Conservation (phyloP, 2,113 vertebrate genomes). For the Myxocyprinus asiaticus region DNA sequence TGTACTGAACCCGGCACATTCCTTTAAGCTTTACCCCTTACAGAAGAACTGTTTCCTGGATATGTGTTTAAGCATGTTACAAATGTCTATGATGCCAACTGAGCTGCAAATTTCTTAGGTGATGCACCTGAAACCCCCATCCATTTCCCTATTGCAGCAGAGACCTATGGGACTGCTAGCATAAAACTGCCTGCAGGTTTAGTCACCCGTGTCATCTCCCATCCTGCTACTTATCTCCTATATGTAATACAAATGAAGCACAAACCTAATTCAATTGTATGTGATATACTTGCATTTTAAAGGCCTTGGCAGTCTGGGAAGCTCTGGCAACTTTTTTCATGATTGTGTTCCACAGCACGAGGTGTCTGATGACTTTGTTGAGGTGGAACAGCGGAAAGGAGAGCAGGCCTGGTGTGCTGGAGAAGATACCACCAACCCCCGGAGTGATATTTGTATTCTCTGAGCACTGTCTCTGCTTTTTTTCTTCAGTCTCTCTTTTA, state of each 20-base stretch:
- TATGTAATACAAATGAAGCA: constrained; percentile 55
- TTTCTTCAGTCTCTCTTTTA: neutral
- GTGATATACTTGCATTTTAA: constrained; percentile 49
- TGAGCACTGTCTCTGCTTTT: neutral
- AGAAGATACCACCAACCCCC: constrained; percentile 43
- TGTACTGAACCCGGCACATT: neutral
- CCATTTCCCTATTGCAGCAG: neutral
- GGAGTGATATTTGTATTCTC: constrained; percentile 31
- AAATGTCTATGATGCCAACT: constrained; percentile 38
- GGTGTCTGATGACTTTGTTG: constrained; percentile 29
- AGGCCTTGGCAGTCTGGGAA: neutral
- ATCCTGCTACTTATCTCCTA: constrained; percentile 41
- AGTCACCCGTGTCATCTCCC: constrained; percentile 40
- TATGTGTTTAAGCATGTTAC: constrained; percentile 18
- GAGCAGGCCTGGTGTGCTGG: constrained; percentile 29
- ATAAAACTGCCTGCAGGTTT: constrained; percentile 27
- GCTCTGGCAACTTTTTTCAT: constrained; percentile 10
- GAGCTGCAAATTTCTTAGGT: constrained; percentile 48
- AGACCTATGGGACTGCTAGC: constrained; percentile 37
- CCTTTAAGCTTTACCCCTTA: too few relatives aligned
- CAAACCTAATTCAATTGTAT: constrained; percentile 56
- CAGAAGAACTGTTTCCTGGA: neutral
- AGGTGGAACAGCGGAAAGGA: constrained; percentile 19
- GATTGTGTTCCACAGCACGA: neutral
- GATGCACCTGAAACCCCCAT: constrained; percentile 1